Evolutionary conservation across 2,113 vertebrate species (phyloP), one percentile per base, ranked within the genome.

Genomic region (Eleginops maclovinus): DNA sequence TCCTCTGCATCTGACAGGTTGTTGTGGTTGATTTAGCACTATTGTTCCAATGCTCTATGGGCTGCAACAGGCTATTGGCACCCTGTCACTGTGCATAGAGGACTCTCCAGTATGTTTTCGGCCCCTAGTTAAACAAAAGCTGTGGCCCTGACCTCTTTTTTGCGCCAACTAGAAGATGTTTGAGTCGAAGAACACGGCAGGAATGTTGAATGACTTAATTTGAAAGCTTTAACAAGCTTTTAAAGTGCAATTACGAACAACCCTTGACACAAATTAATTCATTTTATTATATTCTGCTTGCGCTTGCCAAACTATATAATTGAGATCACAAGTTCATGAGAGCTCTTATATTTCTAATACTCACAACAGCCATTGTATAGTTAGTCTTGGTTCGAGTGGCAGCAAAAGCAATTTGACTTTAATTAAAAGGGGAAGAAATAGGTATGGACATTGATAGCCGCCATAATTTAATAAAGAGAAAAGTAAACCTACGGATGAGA

Each of bases 21-120:
- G 47, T 69, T 24, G n/a, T 69, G 56, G 41, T 65, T 28, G 61
- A 74, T 77, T 77, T 53, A 19, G n/a, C 13, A 19, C 55, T 15
- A 24, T 50, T 26, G 15, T 21, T 54, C 4, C 22, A 1, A 8
- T 59, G 15, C 31, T 63, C 40, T 36, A 44, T 58, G 47, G 68
- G 49, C 56, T 63, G 21, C 1, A 16, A 43, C 47, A 24, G 28
- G 31, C 58, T 73, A 13, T 73, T 44, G 49, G 28, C 63, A 43
- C 54, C 16, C 2, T 66, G 61, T 72, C 47, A 55, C 49, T 14
- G 26, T 22, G 58, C 40, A 21, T 26, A 9, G 17, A 4, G 12
- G 40, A 21, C 58, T 41, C n/a, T 63, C 21, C 53, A 40, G 13
- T 15, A 31, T 16, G 65, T 54, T 19, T 31, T 28, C 1, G 44